A percentile compares a stretch with the other conserved stretches of the same genome.
These are phyloP conservation scores for Scaptomyza flava DNA, from an alignment of 2,888 invertebrate genomes.

Conservation along the genomic window DNA sequence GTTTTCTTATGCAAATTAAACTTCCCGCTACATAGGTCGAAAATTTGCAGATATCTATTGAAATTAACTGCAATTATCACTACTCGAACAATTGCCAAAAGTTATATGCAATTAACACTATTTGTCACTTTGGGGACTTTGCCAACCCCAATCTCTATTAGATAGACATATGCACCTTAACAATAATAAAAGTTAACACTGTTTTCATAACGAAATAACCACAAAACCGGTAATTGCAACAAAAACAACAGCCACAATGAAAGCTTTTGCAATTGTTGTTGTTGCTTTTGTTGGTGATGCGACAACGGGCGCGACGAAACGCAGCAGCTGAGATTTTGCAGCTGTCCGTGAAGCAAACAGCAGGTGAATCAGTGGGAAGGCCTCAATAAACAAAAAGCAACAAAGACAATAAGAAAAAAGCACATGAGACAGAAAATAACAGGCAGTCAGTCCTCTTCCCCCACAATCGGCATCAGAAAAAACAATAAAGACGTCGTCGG, in stretches of 20 bases:
- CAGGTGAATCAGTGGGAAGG: conserved; percentile 65
- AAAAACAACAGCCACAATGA: conserved; percentile 41
- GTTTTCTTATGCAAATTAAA: too few relatives aligned
- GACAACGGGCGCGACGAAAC: conserved; percentile 19
- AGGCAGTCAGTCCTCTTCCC: conserved; percentile 15
- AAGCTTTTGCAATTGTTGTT: conserved; percentile 40
- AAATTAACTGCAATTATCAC: neutral
- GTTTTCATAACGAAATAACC: conserved; percentile 47
- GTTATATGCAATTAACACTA: conserved; percentile 37
- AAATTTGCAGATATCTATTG: too few relatives aligned
- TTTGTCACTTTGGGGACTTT: conserved; percentile 30
- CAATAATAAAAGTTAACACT: conserved; percentile 54
- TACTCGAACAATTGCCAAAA: conserved; percentile 12
- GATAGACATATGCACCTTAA: conserved; percentile 31
- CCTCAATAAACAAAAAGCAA: conserved; percentile 1
- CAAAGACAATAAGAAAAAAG: conserved; percentile 11
- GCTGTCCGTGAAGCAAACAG: conserved; percentile 55
- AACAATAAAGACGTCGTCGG: conserved; percentile 52
- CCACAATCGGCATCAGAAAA: conserved; percentile 9
- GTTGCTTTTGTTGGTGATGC: conserved; percentile 18
- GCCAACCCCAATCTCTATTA: conserved; percentile 10
- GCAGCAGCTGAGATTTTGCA: conserved; percentile 72
- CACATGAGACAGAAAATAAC: conserved; percentile 12
- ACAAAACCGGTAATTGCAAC: conserved; percentile 71
- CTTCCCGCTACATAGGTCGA: too few relatives aligned